Evolutionary conservation across 1,140 invertebrate genomes (phyloP), one percentile per base, ranked within the genome.

Genomic region (Microplitis demolitor): DNA sequence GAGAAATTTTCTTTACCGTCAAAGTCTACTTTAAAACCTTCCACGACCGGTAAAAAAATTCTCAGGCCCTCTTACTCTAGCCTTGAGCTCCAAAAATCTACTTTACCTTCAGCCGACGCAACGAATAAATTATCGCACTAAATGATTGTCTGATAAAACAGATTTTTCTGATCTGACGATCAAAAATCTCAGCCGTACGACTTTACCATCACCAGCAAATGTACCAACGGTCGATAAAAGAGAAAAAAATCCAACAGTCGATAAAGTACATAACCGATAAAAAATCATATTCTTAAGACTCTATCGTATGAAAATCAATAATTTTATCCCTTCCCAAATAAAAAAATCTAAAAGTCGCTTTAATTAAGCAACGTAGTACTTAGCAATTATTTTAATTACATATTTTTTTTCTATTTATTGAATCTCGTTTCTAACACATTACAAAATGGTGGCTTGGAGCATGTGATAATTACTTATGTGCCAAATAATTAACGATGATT

Each of bases 401-500:
- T 56, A 56, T 56, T 13, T 56, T 56, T 56, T 56, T 16, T 56
- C n/a, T 13, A 56, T 45, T 45, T 45, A 45, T 45, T 45, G 39
- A 45, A 45, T 45, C 39, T 45, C 39, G 11, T 45, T 45, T 9
- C 6, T 45, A 58, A 14, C 4, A 50, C 11, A 70, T n/a, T 62
- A 62, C 51, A 51, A 70, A 62, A 14, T 24, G 53, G 60, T 39
- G 67, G 54, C 24, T 61, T 34, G 14, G 58, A 50, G 60, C 24
- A 51, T 71, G 60, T 62, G 69, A 63, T 39, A 39, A 39, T 34
- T 16, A 51, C 33, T 62, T 62, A 62, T 62, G 60, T 62, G 60
- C 60, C 60, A 62, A 72, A 66, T 62, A 66, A 51, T 51, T 50
- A 35, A 66, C 35, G 14, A 50, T 56, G 11, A 70, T 14, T 45